Percentiles rank a stretch among this genome's conserved stretches.
Evolutionary conservation across 1,140 invertebrate genomes (phyloP).

Genomic region (Cherax destructor): DNA sequence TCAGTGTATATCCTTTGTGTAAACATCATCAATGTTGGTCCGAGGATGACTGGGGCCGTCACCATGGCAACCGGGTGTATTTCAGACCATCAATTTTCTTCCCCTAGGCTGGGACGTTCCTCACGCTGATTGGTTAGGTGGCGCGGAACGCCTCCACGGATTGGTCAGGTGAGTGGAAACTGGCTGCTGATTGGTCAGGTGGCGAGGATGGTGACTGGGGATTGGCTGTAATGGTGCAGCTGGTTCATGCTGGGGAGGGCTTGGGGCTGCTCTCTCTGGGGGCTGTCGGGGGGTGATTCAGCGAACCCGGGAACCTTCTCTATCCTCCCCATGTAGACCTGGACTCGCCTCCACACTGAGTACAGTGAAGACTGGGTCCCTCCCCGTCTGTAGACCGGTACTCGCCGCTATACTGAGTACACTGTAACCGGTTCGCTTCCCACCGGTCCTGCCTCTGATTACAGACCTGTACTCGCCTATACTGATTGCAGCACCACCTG

Average conservation of each 20-base stretch:
- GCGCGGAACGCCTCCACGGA: constrained; percentile 54
- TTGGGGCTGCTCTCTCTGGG: constrained; percentile 46
- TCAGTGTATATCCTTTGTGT: constrained; percentile 68
- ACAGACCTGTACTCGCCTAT: constrained; percentile 52
- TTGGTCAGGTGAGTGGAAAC: constrained; percentile 64
- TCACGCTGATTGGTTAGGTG: constrained; percentile 67
- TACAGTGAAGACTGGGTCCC: constrained; percentile 21
- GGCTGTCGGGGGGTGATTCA: constrained; percentile 28
- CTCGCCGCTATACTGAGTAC: constrained; percentile 52
- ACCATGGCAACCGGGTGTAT: constrained; percentile 66
- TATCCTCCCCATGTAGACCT: constrained; percentile 50
- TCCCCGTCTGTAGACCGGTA: constrained; percentile 41
- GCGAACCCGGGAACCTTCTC: constrained; percentile 51
- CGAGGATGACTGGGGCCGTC: constrained; percentile 57
- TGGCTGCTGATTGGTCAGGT: constrained; percentile 63
- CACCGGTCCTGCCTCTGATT: too few relatives aligned
- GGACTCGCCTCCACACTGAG: constrained; percentile 49
- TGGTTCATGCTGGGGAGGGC: constrained; percentile 63
- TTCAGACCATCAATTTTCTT: constrained; percentile 63
- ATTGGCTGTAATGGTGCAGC: constrained; percentile 70
- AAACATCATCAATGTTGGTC: constrained; percentile 49
- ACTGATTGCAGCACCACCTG: constrained; percentile 50
- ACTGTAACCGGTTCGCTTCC: constrained; percentile 8
- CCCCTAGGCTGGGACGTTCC: constrained; percentile 56
- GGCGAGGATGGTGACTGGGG: constrained; percentile 67